phyloP scores from a whole-genome alignment of 2,888 invertebrate species.

The Ephialtes manifestator region DNA sequence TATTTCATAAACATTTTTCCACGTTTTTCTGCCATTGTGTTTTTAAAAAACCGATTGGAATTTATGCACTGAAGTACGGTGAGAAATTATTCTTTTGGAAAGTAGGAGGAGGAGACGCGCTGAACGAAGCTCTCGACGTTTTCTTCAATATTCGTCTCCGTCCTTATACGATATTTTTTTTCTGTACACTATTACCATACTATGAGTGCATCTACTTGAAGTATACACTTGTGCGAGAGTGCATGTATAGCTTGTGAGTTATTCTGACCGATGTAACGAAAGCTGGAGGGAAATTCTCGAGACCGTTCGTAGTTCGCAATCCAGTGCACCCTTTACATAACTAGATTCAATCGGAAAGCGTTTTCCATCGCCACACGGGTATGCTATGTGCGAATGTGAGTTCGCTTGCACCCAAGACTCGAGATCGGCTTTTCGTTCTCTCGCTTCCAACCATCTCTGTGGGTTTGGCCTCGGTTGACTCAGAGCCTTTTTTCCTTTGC shows the following conservation, averaged over 20 bases:
- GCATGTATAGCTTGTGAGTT: constrained; percentile 34
- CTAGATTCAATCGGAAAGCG: constrained; percentile 78
- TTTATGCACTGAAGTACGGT: constrained; percentile 38
- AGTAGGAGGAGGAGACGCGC: constrained; percentile 14
- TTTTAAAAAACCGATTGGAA: constrained; percentile 51
- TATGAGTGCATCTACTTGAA: not conserved
- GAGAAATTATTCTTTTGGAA: constrained; percentile 53
- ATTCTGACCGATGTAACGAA: constrained; percentile 59
- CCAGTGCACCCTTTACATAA: constrained; percentile 74
- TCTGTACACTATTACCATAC: not conserved
- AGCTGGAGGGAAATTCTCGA: constrained; percentile 26
- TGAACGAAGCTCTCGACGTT: constrained; percentile 24
- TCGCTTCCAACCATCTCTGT: constrained; percentile 2
- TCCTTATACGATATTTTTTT: not conserved
- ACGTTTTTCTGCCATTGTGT: not conserved
- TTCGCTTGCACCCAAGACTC: constrained; percentile 21
- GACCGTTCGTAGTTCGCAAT: not conserved
- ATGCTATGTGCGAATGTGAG: constrained; percentile 1
- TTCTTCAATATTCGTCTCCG: constrained; percentile 29
- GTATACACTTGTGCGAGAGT: not conserved
- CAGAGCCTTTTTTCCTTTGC: constrained; percentile 7
- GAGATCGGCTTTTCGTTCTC: constrained; percentile 31
- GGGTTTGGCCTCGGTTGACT: constrained; percentile 14
- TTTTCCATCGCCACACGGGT: constrained; percentile 68
- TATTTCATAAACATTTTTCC: not conserved